These are phyloP conservation scores for Sylvietta virens DNA, from an alignment of 2,113 vertebrate species.

Conservation along the genomic window DNA sequence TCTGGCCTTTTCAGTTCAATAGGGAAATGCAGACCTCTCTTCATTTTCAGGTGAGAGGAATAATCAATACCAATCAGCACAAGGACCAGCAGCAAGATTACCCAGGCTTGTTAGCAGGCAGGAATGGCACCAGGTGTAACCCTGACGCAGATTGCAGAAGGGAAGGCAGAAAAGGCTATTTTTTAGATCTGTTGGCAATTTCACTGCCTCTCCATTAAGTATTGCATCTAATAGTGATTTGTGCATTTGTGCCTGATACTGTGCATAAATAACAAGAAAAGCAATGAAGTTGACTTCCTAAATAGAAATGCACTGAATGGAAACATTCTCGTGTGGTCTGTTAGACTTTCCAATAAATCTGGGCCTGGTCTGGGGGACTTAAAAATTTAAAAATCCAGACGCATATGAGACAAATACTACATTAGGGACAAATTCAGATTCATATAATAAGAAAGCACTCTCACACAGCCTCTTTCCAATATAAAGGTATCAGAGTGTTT, in stretches of 20 bases:
- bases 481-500: not conserved
- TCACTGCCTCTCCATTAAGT: not conserved
- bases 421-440: not conserved
- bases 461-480: not conserved
- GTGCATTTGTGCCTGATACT: not conserved
- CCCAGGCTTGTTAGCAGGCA: not conserved
- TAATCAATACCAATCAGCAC: constrained; percentile 22
- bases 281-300: not conserved
- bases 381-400: not conserved
- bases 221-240: not conserved
- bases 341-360: not conserved
- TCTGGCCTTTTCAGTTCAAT: not conserved
- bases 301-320: not conserved
- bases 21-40: not conserved
- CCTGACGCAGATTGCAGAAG: not conserved
- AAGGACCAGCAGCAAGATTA: not conserved
- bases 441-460: not conserved
- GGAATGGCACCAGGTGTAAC: not conserved
- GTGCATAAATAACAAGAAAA: not conserved
- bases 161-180: not conserved
- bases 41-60: not conserved
- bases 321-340: not conserved
- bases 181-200: not conserved
- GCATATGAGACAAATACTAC: not conserved
- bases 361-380: not conserved